Base-by-base conservation (phyloP, 2,113 vertebrate species). In the Rhea pennata region DNA sequence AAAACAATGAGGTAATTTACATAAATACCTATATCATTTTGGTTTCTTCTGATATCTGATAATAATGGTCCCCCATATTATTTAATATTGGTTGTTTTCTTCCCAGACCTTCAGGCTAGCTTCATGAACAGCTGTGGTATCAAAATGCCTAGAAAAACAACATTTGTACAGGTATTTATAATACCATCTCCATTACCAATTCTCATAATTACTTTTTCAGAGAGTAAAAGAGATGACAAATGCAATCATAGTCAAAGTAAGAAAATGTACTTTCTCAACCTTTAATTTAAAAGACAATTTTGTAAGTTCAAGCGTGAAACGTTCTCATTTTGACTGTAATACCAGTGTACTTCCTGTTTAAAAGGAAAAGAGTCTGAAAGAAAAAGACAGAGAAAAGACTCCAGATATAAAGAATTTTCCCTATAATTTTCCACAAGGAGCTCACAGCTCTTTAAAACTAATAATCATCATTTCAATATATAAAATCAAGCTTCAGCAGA, bases 381-480 rank as follows among this genome's bases (percentile, higher is more conserved):
- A 69, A 93, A 80, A n/a, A 40, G 50, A 42, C 8, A 66, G 46
- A 61, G 53, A 33, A 88, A 93, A 91, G 42, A 22, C 36, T 88
- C 44, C 29, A 76, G 8, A 10, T 42, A 36, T 4, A 23, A 92
- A 73, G 66, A 86, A 58, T 59, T 70, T 80, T 77, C 50, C 39
- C 69, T 54, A 26, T 71, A 50, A 93, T 95, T 97, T 96, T 97
- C 96, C 61, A 54, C 26, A 66, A 97, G 96, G 96, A 97, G 65
- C 89, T 96, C 8, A 2, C 75, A 84, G 95, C 46, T 97, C 96
- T 96, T 96, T 97, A 93, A 97, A 97, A 91, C 96, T 97, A 97
- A 97, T 97, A 97, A 97, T 85, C 36, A 95, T 95, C 54, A 97
- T 96, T 93, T 98, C 95, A 97, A 97, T 93, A 69, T 73, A 94